Evolutionary conservation across 1,140 invertebrate species (phyloP).

Genomic region (Hydropsyche tenuis): DNA sequence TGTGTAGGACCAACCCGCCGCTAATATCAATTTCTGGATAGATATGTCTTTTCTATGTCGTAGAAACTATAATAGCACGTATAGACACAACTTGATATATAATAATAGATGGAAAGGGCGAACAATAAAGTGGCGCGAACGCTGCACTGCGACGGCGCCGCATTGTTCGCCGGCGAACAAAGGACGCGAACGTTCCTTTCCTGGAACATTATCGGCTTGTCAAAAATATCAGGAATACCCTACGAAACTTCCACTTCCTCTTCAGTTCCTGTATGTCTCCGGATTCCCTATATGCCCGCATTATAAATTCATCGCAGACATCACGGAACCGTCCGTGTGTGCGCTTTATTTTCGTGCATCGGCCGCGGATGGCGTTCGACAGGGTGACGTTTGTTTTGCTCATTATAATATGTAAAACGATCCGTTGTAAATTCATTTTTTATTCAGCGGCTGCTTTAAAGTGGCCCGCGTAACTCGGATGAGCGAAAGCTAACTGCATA

Average conservation of each 20-base stretch:
- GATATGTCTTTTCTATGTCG: no score
- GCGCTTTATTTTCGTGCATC: no score
- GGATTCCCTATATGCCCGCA: no score
- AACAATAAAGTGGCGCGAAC: slow-evolving; percentile 27
- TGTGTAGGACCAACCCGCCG: background rate
- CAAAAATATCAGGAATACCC: slow-evolving; percentile 15
- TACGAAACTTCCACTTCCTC: background rate
- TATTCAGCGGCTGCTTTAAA: background rate
- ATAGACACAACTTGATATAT: no score
- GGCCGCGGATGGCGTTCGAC: no score
- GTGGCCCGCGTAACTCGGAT: background rate
- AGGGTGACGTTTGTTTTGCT: no score
- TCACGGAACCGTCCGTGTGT: no score
- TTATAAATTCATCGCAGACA: no score
- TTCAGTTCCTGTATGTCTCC: background rate
- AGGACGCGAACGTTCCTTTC: slow-evolving; percentile 19
- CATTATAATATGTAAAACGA: no score
- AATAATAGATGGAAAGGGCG: background rate
- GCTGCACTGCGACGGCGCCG: slow-evolving; percentile 14
- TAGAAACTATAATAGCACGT: no score
- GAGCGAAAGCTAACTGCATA: slow-evolving; percentile 34
- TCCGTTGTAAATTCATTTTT: background rate
- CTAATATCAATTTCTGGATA: slow-evolving; percentile 20
- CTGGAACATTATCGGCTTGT: slow-evolving; percentile 20
- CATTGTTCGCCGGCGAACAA: slow-evolving; percentile 12